Evolutionary conservation across 2,797 vertebrate genomes (phyloP), one percentile per base, ranked within the genome.

Genomic region (Halcyon smyrnensis): DNA sequence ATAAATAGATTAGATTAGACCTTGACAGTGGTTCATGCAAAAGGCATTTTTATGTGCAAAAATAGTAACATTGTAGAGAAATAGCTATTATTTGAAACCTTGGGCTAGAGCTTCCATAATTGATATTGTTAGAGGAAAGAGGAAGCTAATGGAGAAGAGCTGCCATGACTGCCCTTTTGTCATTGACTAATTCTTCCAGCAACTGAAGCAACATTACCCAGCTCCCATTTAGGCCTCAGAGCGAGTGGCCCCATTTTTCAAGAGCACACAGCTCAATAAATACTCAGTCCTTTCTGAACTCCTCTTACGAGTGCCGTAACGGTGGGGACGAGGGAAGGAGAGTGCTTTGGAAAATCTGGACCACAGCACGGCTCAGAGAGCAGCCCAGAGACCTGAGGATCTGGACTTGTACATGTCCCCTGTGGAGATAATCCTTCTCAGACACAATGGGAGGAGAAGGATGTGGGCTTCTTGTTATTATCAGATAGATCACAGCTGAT

Each of bases 1-100:
- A 94, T 93, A 97, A 96, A 96, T 92, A 92, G 92, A 94, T 92
- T 80, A 92, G 64, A 96, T 96, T 96, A 94, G 96, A 95, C 95
- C 90, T 94, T 97, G 96, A 96, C 89, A 93, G 89, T 87, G 50
- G 89, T 87, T 95, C 95, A 96, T 96, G 87, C 92, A 96, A 96
- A 97, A 96, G 89, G 84, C 87, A 92, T 93, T 96, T 96, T 94
- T 91, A 89, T 93, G 93, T 74, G 64, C 90, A 91, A 93, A 96
- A 96, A 93, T 90, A 95, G 93, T 89, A 96, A 94, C 90, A 75
- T 59, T 93, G 90, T 39, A 57, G 95, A 96, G 67, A 96, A 97
- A 94, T 57, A 93, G 90, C 87, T 93, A 88, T 95, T 97, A 71
- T 87, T 92, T 87, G 95, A 83, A 96, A 96, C 89, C 95, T 93